Evolutionary conservation across 2,113 vertebrate genomes (phyloP).

Genomic region (Pygathrix nemaeus): DNA sequence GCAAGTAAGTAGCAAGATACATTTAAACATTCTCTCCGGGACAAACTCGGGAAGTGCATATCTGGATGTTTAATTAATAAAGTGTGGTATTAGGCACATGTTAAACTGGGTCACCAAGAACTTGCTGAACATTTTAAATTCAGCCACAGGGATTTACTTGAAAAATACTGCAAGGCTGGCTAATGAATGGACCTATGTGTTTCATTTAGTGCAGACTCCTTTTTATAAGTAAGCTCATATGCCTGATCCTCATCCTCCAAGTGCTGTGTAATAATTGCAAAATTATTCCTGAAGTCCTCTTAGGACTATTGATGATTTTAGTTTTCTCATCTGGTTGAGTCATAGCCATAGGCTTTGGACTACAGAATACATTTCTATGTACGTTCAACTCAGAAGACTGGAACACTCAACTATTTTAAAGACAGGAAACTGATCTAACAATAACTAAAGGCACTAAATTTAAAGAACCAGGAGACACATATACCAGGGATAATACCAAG

Average conservation of each 20-base stretch:
- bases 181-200: not conserved
- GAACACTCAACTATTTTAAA: not conserved
- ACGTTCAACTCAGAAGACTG: not conserved
- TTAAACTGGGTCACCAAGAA: not conserved
- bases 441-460: not conserved
- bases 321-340: not conserved
- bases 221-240: not conserved
- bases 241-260: not conserved
- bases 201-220: not conserved
- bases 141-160: not conserved
- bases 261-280: no score
- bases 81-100: not conserved
- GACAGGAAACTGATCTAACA: not conserved
- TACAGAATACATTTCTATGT: not conserved
- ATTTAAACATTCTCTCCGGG: not conserved
- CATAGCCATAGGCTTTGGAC: not conserved
- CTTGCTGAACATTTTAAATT: conserved; percentile 28
- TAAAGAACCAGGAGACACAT: not conserved
- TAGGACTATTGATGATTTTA: not conserved
- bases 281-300: not conserved
- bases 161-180: not conserved
- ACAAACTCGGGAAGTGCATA: not conserved
- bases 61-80: not conserved
- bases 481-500: not conserved
- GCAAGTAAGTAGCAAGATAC: not conserved